Base-by-base conservation (phyloP, 2,113 vertebrate species). In the Sander lucioperca region DNA sequence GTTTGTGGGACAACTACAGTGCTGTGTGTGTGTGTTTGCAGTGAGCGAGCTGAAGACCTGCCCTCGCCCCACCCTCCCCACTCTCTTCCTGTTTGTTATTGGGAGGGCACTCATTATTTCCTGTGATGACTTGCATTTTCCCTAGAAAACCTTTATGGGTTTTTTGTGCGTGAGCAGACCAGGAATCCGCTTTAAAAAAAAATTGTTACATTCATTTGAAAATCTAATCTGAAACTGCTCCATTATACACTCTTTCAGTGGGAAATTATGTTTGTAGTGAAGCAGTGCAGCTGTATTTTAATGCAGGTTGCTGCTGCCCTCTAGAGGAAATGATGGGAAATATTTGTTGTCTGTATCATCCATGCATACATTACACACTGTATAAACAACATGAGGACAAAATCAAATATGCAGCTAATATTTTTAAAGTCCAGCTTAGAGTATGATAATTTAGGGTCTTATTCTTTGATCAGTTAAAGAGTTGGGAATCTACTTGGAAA, bases 1-100 rank as follows among this genome's bases (percentile, higher is more conserved):
- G 92, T 93, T 85, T 81, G 64, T 27, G 54, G 61, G 75, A 70
- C 64, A 78, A 5, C 23, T 47, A 65, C 74, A n/a, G 4, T 12
- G 10, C 10, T 27, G 64, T 21, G 58, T 54, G 47, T 62, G n/a
- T 68, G 30, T 71, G 5, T 62, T n/a, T 30, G 33, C 5, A 13
- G 10, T 56, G 18, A 51, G 21, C 18, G 18, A 19, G 50, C 18
- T 21, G 33, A 66, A 72, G 30, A 68, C 54, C 64, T 68, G 66
- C 1, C 7, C 25, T 72, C 0, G 25, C 87, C 83, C 61, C 80
- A 86, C 92, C 88, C 80, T 86, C 36, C n/a, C 33, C 54, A 0
- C 36, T 72, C 62, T 73, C 48, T 73, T 79, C 74, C 70, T 77
- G 47, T 70, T 57, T 33, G 58, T 64, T 11, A 36, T 51, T 21